Percentiles rank a stretch among this genome's conserved stretches.
These are phyloP conservation scores for Heliothis virescens DNA, from an alignment of 1,140 invertebrate species.

Conservation along the genomic window DNA sequence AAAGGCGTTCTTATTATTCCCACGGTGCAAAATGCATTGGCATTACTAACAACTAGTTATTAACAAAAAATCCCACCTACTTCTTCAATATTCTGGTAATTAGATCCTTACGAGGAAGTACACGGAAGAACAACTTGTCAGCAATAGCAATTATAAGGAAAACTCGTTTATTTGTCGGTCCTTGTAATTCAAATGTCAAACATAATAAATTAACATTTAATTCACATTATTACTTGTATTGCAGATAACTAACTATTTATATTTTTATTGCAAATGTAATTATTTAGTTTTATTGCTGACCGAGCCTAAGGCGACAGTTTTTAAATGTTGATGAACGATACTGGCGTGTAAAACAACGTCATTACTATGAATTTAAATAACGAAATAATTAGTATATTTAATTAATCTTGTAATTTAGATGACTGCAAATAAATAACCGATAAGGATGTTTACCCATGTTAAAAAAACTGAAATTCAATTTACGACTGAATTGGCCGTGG, in stretches of 20 bases:
- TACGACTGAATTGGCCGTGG: no score
- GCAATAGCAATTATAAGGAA: conserved; percentile 6
- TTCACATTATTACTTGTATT: conserved; percentile 36
- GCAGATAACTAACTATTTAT: conserved; percentile 6
- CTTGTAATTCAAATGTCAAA: conserved; percentile 39
- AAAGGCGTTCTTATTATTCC: not conserved
- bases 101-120: conserved; percentile 31
- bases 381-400: no score
- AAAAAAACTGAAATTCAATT: no score
- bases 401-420: no score
- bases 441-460: no score
- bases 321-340: no score
- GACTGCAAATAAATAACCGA: no score
- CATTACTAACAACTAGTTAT: not conserved
- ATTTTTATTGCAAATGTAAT: conserved; percentile 23
- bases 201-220: conserved; percentile 20
- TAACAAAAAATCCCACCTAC: conserved; percentile 5
- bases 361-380: no score
- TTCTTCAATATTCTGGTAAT: not conserved
- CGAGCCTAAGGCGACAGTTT: conserved; percentile 18
- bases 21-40: not conserved
- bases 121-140: not conserved
- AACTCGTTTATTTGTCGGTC: conserved; percentile 34
- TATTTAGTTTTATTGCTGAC: conserved; percentile 1
- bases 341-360: no score